Evolutionary conservation across 1,140 invertebrate genomes (phyloP), one percentile per base, ranked within the genome.

Genomic region (Drosophila burlai): DNA sequence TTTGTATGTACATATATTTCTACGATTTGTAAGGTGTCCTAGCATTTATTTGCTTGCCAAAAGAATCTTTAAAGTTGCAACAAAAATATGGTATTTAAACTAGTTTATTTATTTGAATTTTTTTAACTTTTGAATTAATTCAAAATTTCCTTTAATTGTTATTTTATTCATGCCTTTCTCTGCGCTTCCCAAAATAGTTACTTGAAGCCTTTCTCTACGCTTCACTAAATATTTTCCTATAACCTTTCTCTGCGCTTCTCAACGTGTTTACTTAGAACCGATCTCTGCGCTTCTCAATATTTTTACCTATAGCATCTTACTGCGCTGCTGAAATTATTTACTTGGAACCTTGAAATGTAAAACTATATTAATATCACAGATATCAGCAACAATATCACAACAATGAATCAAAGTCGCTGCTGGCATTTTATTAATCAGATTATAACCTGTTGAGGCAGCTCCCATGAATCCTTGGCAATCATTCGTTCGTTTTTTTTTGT

Each of bases 361-460:
- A 45, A 45, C 43, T 45, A 21, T 45, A 45, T 21, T 4, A 26
- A 47, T 47, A 4, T 8, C 2, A 8, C 21, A 24, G 13, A 24
- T 24, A 15, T 24, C 2, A 21, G 4, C 11, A 45, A 10, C 2
- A 46, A 24, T 8, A 47, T 9, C 1, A 15, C 21, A 13, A 21
- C 43, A 47, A 36, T 26, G 13, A 31, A 18, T 59, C 24, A 29
- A 15, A 57, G 16, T 40, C 3, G 1, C 15, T 15, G 21, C 36
- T 40, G 21, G 36, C 36, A 26, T 52, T 50, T 65, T 21, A 49
- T 29, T 9, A 40, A n/a, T 29, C 34, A 29, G 26, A 62, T 63
- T 66, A 42, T 13, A 5, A 40, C 42, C 21, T 69, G 29, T 69
- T 36, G n/a, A 50, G 13, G 21, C 3, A 6, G 6, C 34, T 5